These are phyloP conservation scores for Chlorodrepanis virens DNA, from an alignment of 2,113 vertebrate species.

Conservation along the genomic window DNA sequence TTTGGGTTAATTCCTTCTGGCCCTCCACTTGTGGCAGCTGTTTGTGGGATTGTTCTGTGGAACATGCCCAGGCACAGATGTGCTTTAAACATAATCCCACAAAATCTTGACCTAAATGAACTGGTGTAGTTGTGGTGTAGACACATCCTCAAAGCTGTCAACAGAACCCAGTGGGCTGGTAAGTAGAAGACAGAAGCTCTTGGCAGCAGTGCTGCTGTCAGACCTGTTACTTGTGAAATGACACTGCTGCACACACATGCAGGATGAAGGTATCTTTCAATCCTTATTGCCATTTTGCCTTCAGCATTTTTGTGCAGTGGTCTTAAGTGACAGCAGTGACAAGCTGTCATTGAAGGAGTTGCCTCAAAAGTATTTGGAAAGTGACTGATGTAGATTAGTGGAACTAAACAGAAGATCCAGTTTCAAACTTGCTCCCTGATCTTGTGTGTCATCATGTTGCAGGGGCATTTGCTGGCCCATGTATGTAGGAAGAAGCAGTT, in stretches of 20 bases:
- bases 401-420: neutral
- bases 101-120: constrained; percentile 13
- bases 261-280: neutral
- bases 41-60: neutral
- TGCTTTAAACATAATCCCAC: neutral
- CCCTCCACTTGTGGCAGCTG: neutral
- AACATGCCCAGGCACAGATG: neutral
- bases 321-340: neutral
- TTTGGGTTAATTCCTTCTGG: neutral
- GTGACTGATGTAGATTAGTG: neutral
- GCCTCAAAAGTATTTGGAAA: neutral
- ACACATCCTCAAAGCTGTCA: constrained; percentile 36
- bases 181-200: neutral
- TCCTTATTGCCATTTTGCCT: neutral
- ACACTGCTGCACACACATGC: neutral
- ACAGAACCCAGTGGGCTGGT: neutral
- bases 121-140: neutral
- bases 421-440: neutral
- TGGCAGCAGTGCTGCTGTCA: constrained; percentile 37
- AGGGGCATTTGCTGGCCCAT: neutral
- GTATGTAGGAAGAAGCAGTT: neutral
- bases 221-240: constrained; percentile 25
- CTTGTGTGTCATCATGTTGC: neutral
- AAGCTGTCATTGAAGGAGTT: neutral
- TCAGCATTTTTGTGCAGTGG: neutral